These are phyloP conservation scores for Lethrus apterus DNA, from an alignment of 1,140 invertebrate genomes.

Conservation along the genomic window DNA sequence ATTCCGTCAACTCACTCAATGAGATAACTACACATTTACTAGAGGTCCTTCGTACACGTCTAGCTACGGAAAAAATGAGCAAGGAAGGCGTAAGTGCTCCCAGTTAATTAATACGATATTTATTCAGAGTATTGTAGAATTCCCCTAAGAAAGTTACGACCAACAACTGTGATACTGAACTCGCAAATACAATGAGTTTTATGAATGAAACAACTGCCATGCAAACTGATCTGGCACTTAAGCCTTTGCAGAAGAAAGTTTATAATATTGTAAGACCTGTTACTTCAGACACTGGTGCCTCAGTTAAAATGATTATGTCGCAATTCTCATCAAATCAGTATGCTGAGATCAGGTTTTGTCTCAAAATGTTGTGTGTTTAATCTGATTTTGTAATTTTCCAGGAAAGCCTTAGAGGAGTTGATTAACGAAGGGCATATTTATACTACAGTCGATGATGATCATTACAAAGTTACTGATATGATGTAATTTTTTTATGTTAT, in stretches of 20 bases:
- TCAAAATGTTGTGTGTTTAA: conserved; percentile 21
- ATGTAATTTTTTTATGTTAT: conserved; percentile 42
- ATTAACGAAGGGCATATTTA: conserved; percentile 72
- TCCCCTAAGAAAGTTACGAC: conserved; percentile 15
- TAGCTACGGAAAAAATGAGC: conserved; percentile 44
- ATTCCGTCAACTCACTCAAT: conserved; percentile 58
- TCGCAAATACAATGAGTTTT: conserved; percentile 32
- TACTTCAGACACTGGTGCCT: conserved; percentile 35
- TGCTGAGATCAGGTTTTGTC: conserved; percentile 43
- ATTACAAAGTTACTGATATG: conserved; percentile 54
- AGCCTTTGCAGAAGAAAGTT: conserved; percentile 43
- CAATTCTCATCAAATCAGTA: conserved; percentile 41
- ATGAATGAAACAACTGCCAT: conserved; percentile 21
- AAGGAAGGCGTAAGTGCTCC: conserved; percentile 31
- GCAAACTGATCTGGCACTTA: conserved; percentile 38
- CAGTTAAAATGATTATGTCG: conserved; percentile 32
- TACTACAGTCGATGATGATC: conserved; percentile 75
- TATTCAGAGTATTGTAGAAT: too few species aligned
- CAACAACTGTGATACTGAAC: conserved; percentile 29
- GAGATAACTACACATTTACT: conserved; percentile 60
- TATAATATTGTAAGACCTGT: conserved; percentile 41
- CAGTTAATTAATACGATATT: too few species aligned
- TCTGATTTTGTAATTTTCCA: conserved; percentile 40
- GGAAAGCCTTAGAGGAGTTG: conserved; percentile 60
- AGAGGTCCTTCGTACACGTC: conserved; percentile 50